These are phyloP conservation scores for Heliconius erato DNA, from an alignment of 2,888 invertebrate species.

Conservation along the genomic window DNA sequence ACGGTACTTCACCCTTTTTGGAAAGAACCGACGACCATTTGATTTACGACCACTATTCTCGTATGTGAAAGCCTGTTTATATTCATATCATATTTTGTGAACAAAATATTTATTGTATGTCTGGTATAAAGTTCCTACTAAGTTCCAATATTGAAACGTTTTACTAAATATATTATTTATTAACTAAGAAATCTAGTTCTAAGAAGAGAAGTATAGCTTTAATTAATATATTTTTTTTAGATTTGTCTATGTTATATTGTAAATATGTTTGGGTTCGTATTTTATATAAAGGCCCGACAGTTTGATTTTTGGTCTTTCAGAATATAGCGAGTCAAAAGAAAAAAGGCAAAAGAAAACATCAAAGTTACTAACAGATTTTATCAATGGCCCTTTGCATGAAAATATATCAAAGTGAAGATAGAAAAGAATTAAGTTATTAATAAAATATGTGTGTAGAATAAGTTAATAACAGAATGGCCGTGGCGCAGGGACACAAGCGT, in stretches of 20 bases:
- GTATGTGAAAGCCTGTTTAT: conserved; percentile 38
- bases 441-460: not conserved
- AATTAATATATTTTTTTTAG: too few relatives aligned
- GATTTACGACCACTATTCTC: conserved; percentile 58
- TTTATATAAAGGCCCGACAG: too few relatives aligned
- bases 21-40: conserved; percentile 61
- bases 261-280: too few relatives aligned
- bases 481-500: too few relatives aligned
- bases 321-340: not conserved
- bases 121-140: conserved; percentile 12
- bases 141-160: not conserved
- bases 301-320: not conserved
- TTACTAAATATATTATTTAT: not conserved
- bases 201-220: not conserved
- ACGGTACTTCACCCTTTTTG: conserved; percentile 73
- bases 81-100: conserved; percentile 26
- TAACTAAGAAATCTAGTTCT: not conserved
- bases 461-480: too few relatives aligned
- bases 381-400: not conserved
- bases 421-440: not conserved
- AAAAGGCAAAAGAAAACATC: not conserved
- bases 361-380: not conserved
- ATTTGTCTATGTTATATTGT: too few relatives aligned
- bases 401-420: not conserved
- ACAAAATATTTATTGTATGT: conserved; percentile 9